Evolutionary conservation across 2,888 invertebrate species (phyloP).

Genomic region (Orthosia gracilis): DNA sequence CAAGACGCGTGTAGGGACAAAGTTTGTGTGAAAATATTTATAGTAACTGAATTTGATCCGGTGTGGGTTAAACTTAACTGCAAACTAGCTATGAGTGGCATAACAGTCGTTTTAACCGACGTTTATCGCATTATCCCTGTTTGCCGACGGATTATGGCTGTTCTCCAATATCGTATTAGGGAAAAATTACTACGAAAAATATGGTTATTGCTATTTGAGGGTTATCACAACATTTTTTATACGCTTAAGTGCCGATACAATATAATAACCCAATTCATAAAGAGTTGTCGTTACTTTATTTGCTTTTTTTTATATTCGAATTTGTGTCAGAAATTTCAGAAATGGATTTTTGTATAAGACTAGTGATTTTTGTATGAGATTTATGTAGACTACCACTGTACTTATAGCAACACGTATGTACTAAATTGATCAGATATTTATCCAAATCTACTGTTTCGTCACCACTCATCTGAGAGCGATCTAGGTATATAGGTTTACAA

Average conservation of each 20-base stretch:
- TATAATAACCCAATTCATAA: slow-evolving; percentile 8
- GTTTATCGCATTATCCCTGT: slow-evolving; percentile 51
- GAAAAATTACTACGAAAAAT: slow-evolving; percentile 38
- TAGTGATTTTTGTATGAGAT: no score
- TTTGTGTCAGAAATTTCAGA: neutral
- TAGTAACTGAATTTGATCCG: slow-evolving; percentile 76
- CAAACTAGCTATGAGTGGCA: slow-evolving; percentile 66
- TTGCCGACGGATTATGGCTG: slow-evolving; percentile 30
- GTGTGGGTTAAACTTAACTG: slow-evolving; percentile 69
- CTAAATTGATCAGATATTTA: no score
- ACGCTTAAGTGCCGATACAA: slow-evolving; percentile 34
- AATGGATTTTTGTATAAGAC: neutral
- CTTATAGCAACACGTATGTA: no score
- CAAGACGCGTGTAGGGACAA: slow-evolving; percentile 69
- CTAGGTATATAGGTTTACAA: no score
- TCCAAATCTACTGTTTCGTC: no score
- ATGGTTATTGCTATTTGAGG: slow-evolving; percentile 27
- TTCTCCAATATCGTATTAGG: slow-evolving; percentile 32
- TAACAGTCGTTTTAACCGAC: slow-evolving; percentile 64
- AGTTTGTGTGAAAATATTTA: slow-evolving; percentile 78
- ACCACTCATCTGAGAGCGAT: no score
- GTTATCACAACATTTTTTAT: slow-evolving; percentile 35
- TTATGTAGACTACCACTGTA: no score
- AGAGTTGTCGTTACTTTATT: neutral
- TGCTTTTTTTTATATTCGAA: neutral